Percentiles rank a stretch among this genome's conserved stretches.
These are phyloP conservation scores for Gopherus flavomarginatus DNA, from an alignment of 2,113 vertebrate genomes.

Conservation along the genomic window DNA sequence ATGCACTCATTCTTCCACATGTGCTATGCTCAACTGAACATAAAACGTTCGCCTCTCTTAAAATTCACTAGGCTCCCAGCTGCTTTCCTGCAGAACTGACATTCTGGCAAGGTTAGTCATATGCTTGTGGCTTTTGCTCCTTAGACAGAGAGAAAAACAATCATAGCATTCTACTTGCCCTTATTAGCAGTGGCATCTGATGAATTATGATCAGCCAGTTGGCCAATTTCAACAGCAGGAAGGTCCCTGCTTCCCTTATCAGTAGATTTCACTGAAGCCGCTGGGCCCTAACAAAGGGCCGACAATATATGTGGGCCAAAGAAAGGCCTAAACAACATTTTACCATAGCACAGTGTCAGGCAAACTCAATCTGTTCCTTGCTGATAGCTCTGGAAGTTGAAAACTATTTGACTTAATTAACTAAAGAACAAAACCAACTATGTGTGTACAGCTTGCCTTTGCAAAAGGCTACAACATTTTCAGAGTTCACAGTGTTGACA, in stretches of 20 bases:
- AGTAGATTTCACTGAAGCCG: conserved; percentile 17
- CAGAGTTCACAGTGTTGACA: not conserved
- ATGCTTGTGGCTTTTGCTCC: conserved; percentile 11
- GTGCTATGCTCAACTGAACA: not conserved
- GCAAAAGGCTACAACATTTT: conserved; percentile 1
- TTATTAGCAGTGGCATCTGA: not conserved
- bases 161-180: not conserved
- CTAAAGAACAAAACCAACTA: conserved; percentile 26
- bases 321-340: conserved; percentile 15
- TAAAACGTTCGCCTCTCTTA: not conserved
- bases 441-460: not conserved
- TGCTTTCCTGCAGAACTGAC: not conserved
- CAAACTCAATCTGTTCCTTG: conserved; percentile 51
- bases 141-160: conserved; percentile 8
- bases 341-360: conserved; percentile 43
- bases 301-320: not conserved
- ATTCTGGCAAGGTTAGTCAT: fast-evolving
- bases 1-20: not conserved
- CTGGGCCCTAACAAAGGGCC: conserved; percentile 21
- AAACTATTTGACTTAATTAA: conserved; percentile 57
- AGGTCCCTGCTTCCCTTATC: conserved; percentile 37
- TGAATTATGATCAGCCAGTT: conserved; percentile 4
- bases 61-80: not conserved
- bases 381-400: conserved; percentile 42
- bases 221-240: not conserved